These are phyloP conservation scores for Zaprionus lineosus DNA, from an alignment of 2,888 invertebrate species.

Conservation along the genomic window DNA sequence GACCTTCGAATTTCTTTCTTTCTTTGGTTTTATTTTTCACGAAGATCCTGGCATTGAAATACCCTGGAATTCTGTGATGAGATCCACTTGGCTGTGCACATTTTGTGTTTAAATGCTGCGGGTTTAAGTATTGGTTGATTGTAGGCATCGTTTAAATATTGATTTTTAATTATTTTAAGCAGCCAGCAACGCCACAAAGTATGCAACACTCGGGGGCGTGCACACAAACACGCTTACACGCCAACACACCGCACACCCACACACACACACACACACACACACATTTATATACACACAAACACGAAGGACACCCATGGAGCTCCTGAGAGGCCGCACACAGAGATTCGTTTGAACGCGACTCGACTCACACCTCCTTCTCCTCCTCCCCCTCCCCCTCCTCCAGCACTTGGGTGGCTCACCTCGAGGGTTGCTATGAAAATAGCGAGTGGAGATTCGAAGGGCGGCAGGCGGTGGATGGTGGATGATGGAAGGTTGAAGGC, in stretches of 20 bases:
- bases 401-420: slow-evolving; percentile 40
- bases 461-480: neutral
- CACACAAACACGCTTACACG: too few relatives aligned
- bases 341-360: slow-evolving; percentile 27
- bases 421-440: slow-evolving; percentile 66
- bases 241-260: too few relatives aligned
- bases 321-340: slow-evolving; percentile 55
- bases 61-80: too few relatives aligned
- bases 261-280: slow-evolving; percentile 14
- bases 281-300: slow-evolving; percentile 15
- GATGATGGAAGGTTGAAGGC: neutral
- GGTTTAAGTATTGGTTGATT: slow-evolving; percentile 13
- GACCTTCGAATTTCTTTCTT: too few relatives aligned
- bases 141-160: slow-evolving; percentile 67
- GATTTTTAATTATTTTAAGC: slow-evolving; percentile 77
- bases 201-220: slow-evolving; percentile 53
- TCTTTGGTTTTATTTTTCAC: too few relatives aligned
- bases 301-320: slow-evolving; percentile 33
- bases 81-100: neutral
- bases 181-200: slow-evolving; percentile 63
- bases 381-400: too few relatives aligned
- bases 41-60: too few relatives aligned
- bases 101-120: slow-evolving; percentile 12
- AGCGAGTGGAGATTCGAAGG: slow-evolving; percentile 6
- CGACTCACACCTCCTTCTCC: slow-evolving; percentile 53